A percentile compares a stretch with the other conserved stretches of the same genome.
phyloP scores from a whole-genome alignment of 2,113 vertebrate genomes.

The Reinhardtius hippoglossoides region DNA sequence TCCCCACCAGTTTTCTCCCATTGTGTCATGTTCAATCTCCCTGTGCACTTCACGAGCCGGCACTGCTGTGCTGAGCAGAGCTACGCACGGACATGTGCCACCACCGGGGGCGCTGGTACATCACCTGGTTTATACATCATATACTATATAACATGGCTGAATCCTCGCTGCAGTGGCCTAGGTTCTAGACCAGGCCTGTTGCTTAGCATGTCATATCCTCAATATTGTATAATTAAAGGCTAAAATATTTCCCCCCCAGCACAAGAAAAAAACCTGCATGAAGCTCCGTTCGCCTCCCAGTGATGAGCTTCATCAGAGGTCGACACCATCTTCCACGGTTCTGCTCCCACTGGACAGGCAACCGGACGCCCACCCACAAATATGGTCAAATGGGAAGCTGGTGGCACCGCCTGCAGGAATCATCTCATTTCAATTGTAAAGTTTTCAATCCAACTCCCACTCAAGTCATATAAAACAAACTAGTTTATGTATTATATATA shows the following conservation, averaged over 20 bases:
- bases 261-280: not conserved
- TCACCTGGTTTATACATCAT: not conserved
- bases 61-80: not conserved
- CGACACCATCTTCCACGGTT: conserved; percentile 13
- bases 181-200: not conserved
- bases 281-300: conserved; percentile 33
- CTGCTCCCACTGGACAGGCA: conserved; percentile 19
- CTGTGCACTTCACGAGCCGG: conserved; percentile 1
- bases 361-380: conserved; percentile 16
- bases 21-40: not conserved
- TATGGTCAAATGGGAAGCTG: conserved; percentile 1
- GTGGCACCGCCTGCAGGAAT: not conserved
- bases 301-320: conserved; percentile 22
- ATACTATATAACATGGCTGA: not conserved
- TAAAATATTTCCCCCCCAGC: not conserved
- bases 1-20: too few species aligned
- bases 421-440: conserved; percentile 24
- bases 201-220: not conserved
- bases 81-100: conserved; percentile 9
- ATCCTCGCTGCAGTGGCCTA: not conserved
- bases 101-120: not conserved
- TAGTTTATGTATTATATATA: too few species aligned
- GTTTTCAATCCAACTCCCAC: not conserved
- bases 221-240: not conserved
- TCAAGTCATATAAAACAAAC: conserved; percentile 15